A percentile compares a stretch with the other conserved stretches of the same genome.
Evolutionary conservation across 2,113 vertebrate genomes (phyloP).

Genomic region (Rhinolophus ferrumequinum): DNA sequence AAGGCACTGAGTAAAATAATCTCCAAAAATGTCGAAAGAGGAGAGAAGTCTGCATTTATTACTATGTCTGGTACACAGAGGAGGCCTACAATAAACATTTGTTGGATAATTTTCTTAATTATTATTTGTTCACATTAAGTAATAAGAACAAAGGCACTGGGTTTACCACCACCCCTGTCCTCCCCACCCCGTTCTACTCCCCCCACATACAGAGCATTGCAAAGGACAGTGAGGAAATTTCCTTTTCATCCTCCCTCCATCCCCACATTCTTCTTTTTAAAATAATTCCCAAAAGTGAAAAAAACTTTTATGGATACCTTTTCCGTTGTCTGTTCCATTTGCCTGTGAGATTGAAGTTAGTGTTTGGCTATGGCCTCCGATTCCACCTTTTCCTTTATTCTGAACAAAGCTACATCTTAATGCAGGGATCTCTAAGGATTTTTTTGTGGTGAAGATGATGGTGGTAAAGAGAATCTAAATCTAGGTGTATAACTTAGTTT

Average conservation of each 20-base stretch:
- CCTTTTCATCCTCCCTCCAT: background rate
- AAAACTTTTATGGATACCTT: background rate
- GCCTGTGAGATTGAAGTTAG: background rate
- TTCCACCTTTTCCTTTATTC: background rate
- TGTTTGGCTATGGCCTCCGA: background rate
- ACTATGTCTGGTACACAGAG: background rate
- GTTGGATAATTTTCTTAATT: conserved; percentile 31
- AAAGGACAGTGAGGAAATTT: background rate
- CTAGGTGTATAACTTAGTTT: conserved; percentile 20
- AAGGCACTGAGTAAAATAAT: conserved; percentile 27
- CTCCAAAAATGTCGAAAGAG: background rate
- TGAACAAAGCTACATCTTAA: background rate
- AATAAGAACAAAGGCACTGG: background rate
- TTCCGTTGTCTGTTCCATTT: background rate
- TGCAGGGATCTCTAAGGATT: background rate
- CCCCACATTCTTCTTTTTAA: background rate
- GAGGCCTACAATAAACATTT: background rate
- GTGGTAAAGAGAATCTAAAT: background rate
- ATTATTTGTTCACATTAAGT: conserved; percentile 48
- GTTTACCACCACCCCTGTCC: background rate
- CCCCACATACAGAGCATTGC: background rate
- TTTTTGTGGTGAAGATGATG: background rate
- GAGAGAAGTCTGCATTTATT: conserved; percentile 17
- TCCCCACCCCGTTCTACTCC: background rate
- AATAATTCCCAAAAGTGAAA: conserved; percentile 1